Evolutionary conservation across 2,113 vertebrate species (phyloP).

Genomic region (Trochalopteron elliotii): DNA sequence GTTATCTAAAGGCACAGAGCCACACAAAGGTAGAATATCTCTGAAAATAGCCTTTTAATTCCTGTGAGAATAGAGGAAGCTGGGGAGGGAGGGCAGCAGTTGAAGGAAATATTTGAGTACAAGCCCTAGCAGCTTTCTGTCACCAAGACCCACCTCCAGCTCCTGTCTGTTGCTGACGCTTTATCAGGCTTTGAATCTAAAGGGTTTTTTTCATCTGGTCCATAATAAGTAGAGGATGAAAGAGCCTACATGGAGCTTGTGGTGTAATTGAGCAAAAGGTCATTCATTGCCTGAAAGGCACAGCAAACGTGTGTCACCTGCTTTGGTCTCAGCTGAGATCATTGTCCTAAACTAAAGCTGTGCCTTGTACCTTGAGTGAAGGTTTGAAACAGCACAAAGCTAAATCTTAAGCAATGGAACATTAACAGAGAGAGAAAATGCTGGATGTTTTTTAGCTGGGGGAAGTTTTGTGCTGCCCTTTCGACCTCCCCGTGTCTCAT

Average conservation of each 20-base stretch:
- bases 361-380: background rate
- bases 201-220: background rate
- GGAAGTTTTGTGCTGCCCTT: background rate
- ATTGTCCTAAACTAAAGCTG: background rate
- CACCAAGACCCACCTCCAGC: background rate
- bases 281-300: slow-evolving; percentile 4
- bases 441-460: background rate
- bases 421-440: background rate
- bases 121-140: background rate
- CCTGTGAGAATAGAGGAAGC: background rate
- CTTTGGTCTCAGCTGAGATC: background rate
- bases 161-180: background rate
- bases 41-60: background rate
- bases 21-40: background rate
- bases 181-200: background rate
- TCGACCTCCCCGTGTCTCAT: background rate
- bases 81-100: background rate
- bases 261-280: slow-evolving; percentile 39
- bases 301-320: background rate
- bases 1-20: background rate
- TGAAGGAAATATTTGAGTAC: background rate
- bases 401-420: background rate
- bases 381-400: background rate
- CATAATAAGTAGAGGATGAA: background rate
- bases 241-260: background rate